Percentiles rank a stretch among this genome's conserved stretches.
These are phyloP conservation scores for Galaxea fascicularis DNA, from an alignment of 92 coral and sea anemone species.

Conservation along the genomic window DNA sequence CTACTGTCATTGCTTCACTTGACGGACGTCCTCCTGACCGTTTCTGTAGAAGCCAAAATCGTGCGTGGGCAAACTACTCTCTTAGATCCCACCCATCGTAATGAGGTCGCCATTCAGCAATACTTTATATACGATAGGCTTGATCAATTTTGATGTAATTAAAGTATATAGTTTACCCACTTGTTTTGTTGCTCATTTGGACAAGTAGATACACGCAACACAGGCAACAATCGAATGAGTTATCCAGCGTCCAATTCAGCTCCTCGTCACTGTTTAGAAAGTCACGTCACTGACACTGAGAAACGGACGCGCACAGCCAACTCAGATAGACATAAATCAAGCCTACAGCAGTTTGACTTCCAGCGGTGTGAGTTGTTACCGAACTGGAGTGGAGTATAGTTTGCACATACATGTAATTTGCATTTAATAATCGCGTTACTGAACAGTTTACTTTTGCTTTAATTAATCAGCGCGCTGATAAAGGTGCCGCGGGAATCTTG, in stretches of 20 bases:
- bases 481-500: no score
- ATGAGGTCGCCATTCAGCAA: background rate
- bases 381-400: no score
- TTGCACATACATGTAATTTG: no score
- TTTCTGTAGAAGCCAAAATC: background rate
- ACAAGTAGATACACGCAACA: background rate
- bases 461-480: no score
- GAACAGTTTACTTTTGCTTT: no score
- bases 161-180: background rate
- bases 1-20: no score
- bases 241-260: background rate
- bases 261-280: background rate
- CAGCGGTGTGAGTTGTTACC: no score
- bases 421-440: no score
- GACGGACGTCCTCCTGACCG: no score
- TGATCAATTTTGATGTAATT: background rate
- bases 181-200: conserved; percentile 8
- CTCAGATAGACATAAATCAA: background rate
- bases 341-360: no score
- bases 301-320: background rate
- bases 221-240: conserved; percentile 1
- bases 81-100: background rate
- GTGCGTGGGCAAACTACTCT: background rate
- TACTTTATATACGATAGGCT: background rate
- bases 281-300: background rate